Evolutionary conservation across 2,113 vertebrate genomes (phyloP), one percentile per base, ranked within the genome.

Genomic region (Parus major): DNA sequence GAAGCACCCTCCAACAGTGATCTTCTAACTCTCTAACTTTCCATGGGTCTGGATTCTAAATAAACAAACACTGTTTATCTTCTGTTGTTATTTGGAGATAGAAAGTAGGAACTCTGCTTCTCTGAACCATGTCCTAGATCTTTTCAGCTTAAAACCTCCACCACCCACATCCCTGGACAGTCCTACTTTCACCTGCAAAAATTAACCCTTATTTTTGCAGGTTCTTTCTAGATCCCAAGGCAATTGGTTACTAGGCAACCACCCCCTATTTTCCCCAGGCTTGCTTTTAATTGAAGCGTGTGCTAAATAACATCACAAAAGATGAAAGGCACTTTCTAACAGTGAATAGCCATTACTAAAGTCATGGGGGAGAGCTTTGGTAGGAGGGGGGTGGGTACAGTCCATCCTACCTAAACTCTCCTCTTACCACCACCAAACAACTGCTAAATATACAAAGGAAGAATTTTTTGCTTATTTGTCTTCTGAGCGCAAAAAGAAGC

Each of bases 241-340:
- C 66, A 92, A 59, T 61, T 55, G 47, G 94, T 90, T 88, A 73
- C 95, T 73, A 96, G 69, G 92, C 92, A 96, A 97, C 82, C 46
- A 85, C 15, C 15, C 77, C 79, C 47, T 52, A 44, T 52, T 85
- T 92, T 88, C 46, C 66, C 47, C 7, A 0, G 4, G 21, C 39
- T 84, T 49, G 29, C 84, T 88, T 83, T 86, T 94, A 97, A 97
- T 93, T 90, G 71, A 92, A 90, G 76, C n/a, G 63, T 90, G 59
- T 46, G 68, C 64, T 95, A 76, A 91, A 73, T 64, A 96, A 47
- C 68, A 81, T 15, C 8, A 12, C 63, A 72, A 59, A 88, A 80
- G 84, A 92, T 36, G n/a, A 82, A 88, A 94, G 50, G 42, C 55
- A 80, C 29, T 91, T 25, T n/a, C 29, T 39, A 83, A 73, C 1